Evolutionary conservation across 2,888 invertebrate genomes (phyloP).

Genomic region (Parasteatoda lunata): DNA sequence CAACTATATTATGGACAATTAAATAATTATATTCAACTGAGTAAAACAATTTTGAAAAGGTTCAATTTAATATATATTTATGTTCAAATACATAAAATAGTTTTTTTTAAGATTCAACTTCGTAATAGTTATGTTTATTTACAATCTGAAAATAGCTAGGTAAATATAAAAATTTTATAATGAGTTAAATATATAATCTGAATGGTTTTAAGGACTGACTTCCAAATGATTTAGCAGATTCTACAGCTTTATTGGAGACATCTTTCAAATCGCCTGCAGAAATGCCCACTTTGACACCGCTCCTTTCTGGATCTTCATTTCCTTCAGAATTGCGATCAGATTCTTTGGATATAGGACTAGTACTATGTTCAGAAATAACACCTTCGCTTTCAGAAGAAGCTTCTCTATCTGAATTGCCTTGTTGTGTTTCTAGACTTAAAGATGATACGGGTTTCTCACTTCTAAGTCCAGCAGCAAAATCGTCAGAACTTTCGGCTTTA

Average conservation of each 20-base stretch:
- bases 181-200: too few relatives aligned
- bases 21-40: too few relatives aligned
- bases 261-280: constrained; percentile 68
- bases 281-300: constrained; percentile 48
- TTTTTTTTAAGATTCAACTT: too few relatives aligned
- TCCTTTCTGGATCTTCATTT: constrained; percentile 34
- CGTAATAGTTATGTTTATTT: too few relatives aligned
- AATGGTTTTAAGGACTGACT: constrained; percentile 57
- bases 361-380: constrained; percentile 46
- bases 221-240: constrained; percentile 71
- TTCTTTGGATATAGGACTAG: constrained; percentile 53
- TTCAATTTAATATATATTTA: too few relatives aligned
- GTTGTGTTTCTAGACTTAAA: constrained; percentile 58
- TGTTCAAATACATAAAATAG: too few relatives aligned
- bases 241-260: constrained; percentile 71
- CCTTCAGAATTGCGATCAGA: constrained; percentile 42
- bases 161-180: too few relatives aligned
- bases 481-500: constrained; percentile 20
- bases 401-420: constrained; percentile 60
- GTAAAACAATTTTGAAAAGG: too few relatives aligned
- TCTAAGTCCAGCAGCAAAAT: constrained; percentile 54
- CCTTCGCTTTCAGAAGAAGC: constrained; percentile 62
- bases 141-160: too few relatives aligned
- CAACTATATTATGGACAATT: too few relatives aligned
- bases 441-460: constrained; percentile 61